phyloP scores from a whole-genome alignment of 2,888 invertebrate species.

The Ernsta delagoae region DNA sequence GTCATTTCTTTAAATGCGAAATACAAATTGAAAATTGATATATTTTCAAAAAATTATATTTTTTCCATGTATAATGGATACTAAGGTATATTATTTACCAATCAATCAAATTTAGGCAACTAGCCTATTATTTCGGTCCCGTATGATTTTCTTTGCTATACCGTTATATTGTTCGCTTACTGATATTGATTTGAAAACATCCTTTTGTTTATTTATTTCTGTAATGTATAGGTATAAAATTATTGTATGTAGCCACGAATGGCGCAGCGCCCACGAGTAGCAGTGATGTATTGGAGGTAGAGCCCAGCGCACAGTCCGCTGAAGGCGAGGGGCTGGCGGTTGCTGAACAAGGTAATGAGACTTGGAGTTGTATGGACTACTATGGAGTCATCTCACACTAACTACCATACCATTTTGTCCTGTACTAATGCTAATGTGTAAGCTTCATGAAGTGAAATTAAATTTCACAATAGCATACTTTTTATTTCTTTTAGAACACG shows the following conservation, averaged over 20 bases:
- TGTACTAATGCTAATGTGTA: neutral
- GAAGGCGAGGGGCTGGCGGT: conserved; percentile 60
- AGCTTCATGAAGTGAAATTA: no score
- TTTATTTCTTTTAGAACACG: conserved; percentile 51
- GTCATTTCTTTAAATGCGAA: no score
- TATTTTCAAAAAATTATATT: no score
- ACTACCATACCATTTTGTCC: neutral
- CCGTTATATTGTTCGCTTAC: conserved; percentile 28
- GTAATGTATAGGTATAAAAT: conserved; percentile 34
- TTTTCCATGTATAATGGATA: no score
- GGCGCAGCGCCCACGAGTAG: conserved; percentile 74
- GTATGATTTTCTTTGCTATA: conserved; percentile 25
- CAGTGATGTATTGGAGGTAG: conserved; percentile 70
- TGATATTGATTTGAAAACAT: conserved; percentile 21
- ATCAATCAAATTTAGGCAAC: no score
- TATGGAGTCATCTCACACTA: neutral
- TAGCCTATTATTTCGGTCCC: conserved; percentile 25
- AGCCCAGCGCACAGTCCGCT: conserved; percentile 55
- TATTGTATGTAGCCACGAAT: conserved; percentile 59
- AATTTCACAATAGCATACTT: neutral
- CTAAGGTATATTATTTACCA: no score
- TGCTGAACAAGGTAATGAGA: conserved; percentile 61
- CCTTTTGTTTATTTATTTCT: conserved; percentile 22
- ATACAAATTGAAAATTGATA: no score
- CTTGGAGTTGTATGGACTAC: conserved; percentile 9